Evolutionary conservation across 2,888 invertebrate genomes (phyloP), one percentile per base, ranked within the genome.

Genomic region (Nomada ferruginata): DNA sequence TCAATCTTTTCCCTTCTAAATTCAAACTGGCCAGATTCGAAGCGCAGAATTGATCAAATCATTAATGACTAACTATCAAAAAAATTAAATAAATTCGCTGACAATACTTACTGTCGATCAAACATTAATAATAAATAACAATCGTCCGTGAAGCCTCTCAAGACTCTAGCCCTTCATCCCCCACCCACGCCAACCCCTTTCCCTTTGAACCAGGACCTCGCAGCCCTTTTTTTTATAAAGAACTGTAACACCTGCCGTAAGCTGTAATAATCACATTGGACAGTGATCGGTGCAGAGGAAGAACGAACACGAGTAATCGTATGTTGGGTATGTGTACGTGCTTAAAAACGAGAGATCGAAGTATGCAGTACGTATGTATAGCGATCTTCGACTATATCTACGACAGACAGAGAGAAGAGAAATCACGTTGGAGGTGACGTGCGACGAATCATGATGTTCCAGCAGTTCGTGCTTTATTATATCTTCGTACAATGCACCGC

Each of bases 381-480:
- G 5, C 20, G 71, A 18, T 81, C 64, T 65, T 26, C 64, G 63
- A 76, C 75, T 88, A 84, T 82, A 80, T 81, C 86, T 87, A 89
- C 85, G 83, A 82, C 85, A 83, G 74, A 83, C 75, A 83, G 72
- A 78, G 69, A 86, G 73, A 70, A 82, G 71, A 87, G 86, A 89
- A 86, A 82, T 89, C 91, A 85, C 89, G 84, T 88, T 89, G 85
- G 84, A 87, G 87, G 90, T 89, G 87, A 88, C 89, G 90, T 90
- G 89, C 85, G 87, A 86, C 84, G 85, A 91, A 80, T 86, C 85
- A 85, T 87, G 86, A 83, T 92, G 87, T 90, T 89, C 88, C 89
- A 91, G 88, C 90, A 88, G 84, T 90, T 91, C 89, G 90, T 91
- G 91, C 91, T 92, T 92, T 92, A 92, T 92, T 92, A 89, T 90